Evolutionary conservation across 2,113 vertebrate species (phyloP).

Genomic region (Puffinus mauretanicus): DNA sequence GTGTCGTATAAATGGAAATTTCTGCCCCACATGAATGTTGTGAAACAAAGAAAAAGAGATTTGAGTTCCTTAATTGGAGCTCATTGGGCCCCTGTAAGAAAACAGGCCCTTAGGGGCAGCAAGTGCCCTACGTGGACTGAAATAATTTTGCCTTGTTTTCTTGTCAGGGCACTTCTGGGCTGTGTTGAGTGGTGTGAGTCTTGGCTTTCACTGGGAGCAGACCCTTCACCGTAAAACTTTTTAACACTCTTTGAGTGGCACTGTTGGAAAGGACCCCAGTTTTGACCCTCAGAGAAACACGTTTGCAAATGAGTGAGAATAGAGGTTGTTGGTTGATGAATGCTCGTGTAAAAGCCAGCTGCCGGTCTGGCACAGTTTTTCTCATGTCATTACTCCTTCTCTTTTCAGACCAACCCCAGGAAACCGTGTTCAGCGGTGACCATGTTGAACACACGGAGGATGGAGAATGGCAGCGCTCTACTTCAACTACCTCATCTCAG

Average conservation of each 20-base stretch:
- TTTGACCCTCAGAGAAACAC: not conserved
- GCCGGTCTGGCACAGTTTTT: not conserved
- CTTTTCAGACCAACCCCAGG: slow-evolving; percentile 81
- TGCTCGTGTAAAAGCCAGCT: not conserved
- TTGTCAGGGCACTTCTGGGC: not conserved
- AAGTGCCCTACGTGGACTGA: not conserved
- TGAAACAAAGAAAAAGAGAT: not conserved
- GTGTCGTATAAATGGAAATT: not conserved
- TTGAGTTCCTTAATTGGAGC: not conserved
- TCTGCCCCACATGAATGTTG: not conserved
- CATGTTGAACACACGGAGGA: slow-evolving; percentile 78
- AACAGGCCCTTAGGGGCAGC: not conserved
- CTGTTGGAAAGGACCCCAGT: not conserved
- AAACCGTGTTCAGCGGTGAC: slow-evolving; percentile 79
- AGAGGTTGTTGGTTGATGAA: not conserved
- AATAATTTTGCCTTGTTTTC: not conserved
- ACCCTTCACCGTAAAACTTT: not conserved
- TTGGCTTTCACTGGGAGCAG: not conserved
- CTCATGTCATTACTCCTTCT: not conserved
- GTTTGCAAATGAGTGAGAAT: not conserved
- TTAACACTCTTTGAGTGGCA: not conserved
- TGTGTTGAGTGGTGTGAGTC: not conserved
- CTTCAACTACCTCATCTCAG: slow-evolving; percentile 90
- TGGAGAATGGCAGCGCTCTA: slow-evolving; percentile 85
- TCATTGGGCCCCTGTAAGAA: not conserved